Evolutionary conservation across 1,140 invertebrate genomes (phyloP), one percentile per base, ranked within the genome.

Genomic region (Drosophila equinoxialis): DNA sequence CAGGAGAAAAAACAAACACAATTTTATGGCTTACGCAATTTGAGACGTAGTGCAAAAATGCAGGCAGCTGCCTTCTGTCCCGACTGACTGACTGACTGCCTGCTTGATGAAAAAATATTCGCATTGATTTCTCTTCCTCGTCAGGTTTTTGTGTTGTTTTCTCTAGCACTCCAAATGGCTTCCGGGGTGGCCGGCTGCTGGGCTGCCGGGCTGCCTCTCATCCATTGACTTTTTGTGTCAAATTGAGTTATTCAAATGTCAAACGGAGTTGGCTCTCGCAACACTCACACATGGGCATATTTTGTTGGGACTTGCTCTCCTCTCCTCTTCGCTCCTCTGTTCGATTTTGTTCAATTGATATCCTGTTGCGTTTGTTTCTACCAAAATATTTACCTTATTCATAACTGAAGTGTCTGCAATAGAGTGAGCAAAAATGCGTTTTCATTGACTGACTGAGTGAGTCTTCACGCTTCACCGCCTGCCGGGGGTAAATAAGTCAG

Each of bases 331-430:
- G 3, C 11, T 39, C 10, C 37, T 39, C 35, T 35, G 10, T 60
- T 60, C 75, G 81, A 79, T 79, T 74, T 76, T 74, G 35, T 37
- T 79, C 77, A 84, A 90, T 90, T 82, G 89, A 87, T 90, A 81
- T 90, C 89, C 89, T 90, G 89, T 90, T 89, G 89, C 89, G 89
- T 90, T 51, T 90, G 89, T 90, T 90, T 87, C 86, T 76, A 90
- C 81, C 86, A 68, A 77, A 90, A 90, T 90, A 90, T 90, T 90
- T 90, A 90, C 89, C 83, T 82, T 82, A 79, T 79, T 79, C 82
- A 90, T 90, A 90, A 90, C 87, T 86, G 83, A 86, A 86, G 83
- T 87, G 83, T 86, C 83, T 76, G 45, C 45, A 20, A 51, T 20
- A 51, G 45, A 51, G 45, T 51, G 30, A 39, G 33, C 62, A 35